Base-by-base conservation (phyloP, 2,797 vertebrate genomes). In the Neostethus bicornis region DNA sequence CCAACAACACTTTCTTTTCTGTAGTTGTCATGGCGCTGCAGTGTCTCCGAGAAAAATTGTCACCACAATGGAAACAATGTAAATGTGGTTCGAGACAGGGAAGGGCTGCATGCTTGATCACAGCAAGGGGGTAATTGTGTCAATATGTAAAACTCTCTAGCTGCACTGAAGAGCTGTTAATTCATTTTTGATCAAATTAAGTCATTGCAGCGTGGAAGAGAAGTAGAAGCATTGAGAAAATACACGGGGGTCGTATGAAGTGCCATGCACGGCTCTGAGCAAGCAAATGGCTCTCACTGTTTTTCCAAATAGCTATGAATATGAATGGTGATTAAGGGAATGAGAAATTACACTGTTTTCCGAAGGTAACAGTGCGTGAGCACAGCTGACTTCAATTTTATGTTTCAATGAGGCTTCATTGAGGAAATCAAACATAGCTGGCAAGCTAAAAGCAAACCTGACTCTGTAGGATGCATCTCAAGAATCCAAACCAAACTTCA, bases 101-200 rank as follows among this genome's bases (percentile, higher is more conserved):
- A 44, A 50, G 68, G 45, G 52, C 72, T 51, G 56, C 60, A 44
- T 58, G 85, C 84, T 82, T 62, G 66, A 77, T 88, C 87, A 77
- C 88, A 92, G 91, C 84, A 42, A 73, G 89, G 85, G 87, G 88
- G 67, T 90, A 90, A 93, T 91, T 90, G 87, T 88, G 89, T 90
- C 87, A 92, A 88, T 91, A 90, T 90, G 91, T 87, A 89, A 89
- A 90, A 90, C 85, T 77, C 81, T 84, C 67, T 54, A 23, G 48
- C 80, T 70, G 81, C 68, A 82, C 83, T 70, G 87, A 85, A 66
- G 87, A 87, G 77, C 63, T 86, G 84, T 87, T 91, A 87, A 90
- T 88, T 85, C 80, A 87, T 84, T 86, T 88, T 84, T 78, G 82
- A 89, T 90, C 80, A 87, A 90, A 89, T 91, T 87, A 86, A 87